These are phyloP conservation scores for Sporophila hypoxantha DNA, from an alignment of 2,113 vertebrate genomes.

Conservation along the genomic window DNA sequence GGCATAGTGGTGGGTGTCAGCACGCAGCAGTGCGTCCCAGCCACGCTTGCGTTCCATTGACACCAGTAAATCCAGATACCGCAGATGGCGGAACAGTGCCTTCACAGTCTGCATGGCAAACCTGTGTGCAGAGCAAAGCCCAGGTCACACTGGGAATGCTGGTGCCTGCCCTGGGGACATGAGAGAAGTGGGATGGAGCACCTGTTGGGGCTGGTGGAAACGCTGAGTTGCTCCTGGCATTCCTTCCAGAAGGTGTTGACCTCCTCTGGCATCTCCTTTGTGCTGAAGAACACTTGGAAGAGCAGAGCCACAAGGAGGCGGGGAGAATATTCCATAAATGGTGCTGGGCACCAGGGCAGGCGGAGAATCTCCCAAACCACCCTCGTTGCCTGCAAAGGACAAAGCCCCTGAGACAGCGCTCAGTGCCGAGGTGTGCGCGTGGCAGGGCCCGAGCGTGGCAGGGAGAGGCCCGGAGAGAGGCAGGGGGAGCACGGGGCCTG, in stretches of 20 bases:
- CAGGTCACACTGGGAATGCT: not conserved
- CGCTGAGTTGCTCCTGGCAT: not conserved
- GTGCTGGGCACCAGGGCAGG: not conserved
- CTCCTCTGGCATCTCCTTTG: not conserved
- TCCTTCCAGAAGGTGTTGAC: not conserved
- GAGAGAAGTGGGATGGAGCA: not conserved
- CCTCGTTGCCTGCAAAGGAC: not conserved
- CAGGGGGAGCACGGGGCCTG: not conserved
- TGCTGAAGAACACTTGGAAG: not conserved
- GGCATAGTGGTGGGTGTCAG: not conserved
- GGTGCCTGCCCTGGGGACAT: not conserved
- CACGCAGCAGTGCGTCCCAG: not conserved
- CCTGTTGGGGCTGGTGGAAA: not conserved
- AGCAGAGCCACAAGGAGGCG: not conserved
- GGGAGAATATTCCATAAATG: not conserved
- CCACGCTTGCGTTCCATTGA: not conserved
- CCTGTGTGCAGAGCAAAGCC: not conserved
- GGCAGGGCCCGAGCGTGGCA: not conserved
- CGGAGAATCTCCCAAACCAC: not conserved
- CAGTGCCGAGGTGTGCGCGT: accelerated
- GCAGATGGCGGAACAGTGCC: not conserved
- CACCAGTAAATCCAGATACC: not conserved
- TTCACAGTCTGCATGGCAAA: not conserved
- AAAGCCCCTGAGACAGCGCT: accelerated
- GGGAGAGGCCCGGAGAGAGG: accelerated